Evolutionary conservation across 1,140 invertebrate species (phyloP), one percentile per base, ranked within the genome.

Genomic region (Macrobrachium nipponense): DNA sequence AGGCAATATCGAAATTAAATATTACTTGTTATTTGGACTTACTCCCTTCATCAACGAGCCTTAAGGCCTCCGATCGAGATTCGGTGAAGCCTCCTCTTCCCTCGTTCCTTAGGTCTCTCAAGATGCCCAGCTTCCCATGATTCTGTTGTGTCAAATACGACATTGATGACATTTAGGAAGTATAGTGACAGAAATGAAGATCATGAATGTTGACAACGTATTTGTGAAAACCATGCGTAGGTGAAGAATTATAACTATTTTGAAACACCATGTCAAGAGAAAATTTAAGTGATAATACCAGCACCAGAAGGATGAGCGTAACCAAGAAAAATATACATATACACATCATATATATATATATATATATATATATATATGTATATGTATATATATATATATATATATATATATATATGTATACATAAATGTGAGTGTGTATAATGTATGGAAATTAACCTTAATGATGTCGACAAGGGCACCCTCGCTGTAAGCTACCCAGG

Each of bases 401-500:
- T 75, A 75, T 75, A 75, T 75, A 75, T 75, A 75, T 27, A 75
- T 75, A 75, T 75, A 20, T 75, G 8, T 51, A 51, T 51, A 51
- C 8, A 51, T 51, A 51, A 8, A 51, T 18, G 0, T n/a, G 27
- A 0, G 1, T 20, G 23, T 36, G 2, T n/a, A 3, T 43, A 43
- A 17, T 59, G 3, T 18, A 8, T 44, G 18, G 18, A 23, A n/a
- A 6, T 82, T 82, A 44, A 89, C 88, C 86, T 59, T 36, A 62
- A 89, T 87, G 64, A 86, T 43, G 8, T 87, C 78, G 2, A 79
- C 73, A 6, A 89, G 72, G 14, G 88, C 86, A 15, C 81, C 88
- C 36, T 89, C 88, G 5, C 14, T 66, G 36, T 78, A 80, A 18
- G 88, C 88, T n/a, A 89, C 59, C 88, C 88, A 89, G 6, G 70